Base-by-base conservation (phyloP, 2,113 vertebrate species). In the Halcyon malimbica region DNA sequence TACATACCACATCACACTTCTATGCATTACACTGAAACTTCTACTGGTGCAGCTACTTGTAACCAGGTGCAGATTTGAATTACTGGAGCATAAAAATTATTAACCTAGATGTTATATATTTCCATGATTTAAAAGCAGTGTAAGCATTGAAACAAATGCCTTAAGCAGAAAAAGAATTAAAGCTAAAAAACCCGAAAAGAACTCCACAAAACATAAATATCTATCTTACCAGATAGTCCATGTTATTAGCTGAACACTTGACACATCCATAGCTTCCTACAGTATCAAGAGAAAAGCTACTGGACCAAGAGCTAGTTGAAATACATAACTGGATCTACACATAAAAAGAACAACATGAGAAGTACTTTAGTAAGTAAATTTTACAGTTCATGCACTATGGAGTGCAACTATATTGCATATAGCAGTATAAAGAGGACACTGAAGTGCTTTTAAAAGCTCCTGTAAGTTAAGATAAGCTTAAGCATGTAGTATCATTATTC, bases 231-330 rank as follows among this genome's bases (percentile, higher is more conserved):
- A 99, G 96, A 80, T 98, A 99, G 60, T 99, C 99, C 98, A 99
- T 99, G 91, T 90, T 97, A 95, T 79, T 98, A 68, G 98, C 98
- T 50, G 99, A 98, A 96, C 99, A 99, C 60, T 96, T 99, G 44
- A 99, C 99, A 93, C 99, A 99, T 64, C 99, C 99, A 3, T 99
- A 99, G 97, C 98, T 99, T 77, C 99, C 99, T 17, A 99, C 99
- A 3, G 99, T 99, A 94, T 99, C 99, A 94, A 99, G 96, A 60
- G 99, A 99, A 96, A 99, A 99, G 41, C 98, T 92, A 11, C 82
- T 98, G 13, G 99, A 99, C 99, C 99, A 99, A 16, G 97, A 83
- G 77, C 99, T 99, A 63, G 99, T 99, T 17, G 99, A 99, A 95
- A 99, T 97, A 92, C 99, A 98, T 67, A 99, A 97, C 96, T 99